Conservation (phyloP, 2,797 vertebrate genomes). For the Percopsis omiscomaycus region DNA sequence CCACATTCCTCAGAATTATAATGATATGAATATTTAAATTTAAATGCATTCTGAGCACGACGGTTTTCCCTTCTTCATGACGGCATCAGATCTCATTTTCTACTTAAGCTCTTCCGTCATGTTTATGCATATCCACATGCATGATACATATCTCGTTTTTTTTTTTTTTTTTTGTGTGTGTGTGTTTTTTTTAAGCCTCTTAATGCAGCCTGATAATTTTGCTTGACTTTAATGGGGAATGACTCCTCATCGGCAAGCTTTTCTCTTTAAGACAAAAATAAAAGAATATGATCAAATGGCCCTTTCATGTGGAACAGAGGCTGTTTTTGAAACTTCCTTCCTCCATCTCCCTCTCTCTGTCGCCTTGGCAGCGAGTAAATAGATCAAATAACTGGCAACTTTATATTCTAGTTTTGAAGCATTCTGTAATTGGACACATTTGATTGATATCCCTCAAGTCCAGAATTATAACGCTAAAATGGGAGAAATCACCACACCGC, state of each 20-base stretch:
- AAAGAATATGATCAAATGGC: constrained; percentile 77
- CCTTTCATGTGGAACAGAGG: constrained; percentile 78
- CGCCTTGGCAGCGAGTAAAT: constrained; percentile 72
- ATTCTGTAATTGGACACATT: constrained; percentile 76
- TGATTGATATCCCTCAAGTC: constrained; percentile 77
- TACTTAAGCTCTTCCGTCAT: constrained; percentile 86
- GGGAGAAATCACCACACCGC: constrained; percentile 40
- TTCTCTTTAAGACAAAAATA: constrained; percentile 77
- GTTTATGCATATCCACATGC: constrained; percentile 87
- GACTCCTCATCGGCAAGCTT: constrained; percentile 77
- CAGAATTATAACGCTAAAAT: constrained; percentile 66
- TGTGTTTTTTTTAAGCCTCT: constrained; percentile 69
- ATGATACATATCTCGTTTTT: constrained; percentile 80
- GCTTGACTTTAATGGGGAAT: constrained; percentile 80
- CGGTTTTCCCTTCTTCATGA: constrained; percentile 77
- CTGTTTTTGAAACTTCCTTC: constrained; percentile 76
- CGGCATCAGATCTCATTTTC: constrained; percentile 86
- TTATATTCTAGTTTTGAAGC: constrained; percentile 74
- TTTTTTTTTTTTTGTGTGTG: constrained; percentile 12
- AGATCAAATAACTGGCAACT: constrained; percentile 75
- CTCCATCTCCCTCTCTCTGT: constrained; percentile 60
- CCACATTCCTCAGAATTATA: constrained; percentile 89
- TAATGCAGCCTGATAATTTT: constrained; percentile 82
- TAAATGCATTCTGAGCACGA: constrained; percentile 83
- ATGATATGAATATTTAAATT: constrained; percentile 90